A percentile compares a stretch with the other conserved stretches of the same genome.
phyloP scores from a whole-genome alignment of 92 coral and sea anemone genomes.

The Micromussa lordhowensis region DNA sequence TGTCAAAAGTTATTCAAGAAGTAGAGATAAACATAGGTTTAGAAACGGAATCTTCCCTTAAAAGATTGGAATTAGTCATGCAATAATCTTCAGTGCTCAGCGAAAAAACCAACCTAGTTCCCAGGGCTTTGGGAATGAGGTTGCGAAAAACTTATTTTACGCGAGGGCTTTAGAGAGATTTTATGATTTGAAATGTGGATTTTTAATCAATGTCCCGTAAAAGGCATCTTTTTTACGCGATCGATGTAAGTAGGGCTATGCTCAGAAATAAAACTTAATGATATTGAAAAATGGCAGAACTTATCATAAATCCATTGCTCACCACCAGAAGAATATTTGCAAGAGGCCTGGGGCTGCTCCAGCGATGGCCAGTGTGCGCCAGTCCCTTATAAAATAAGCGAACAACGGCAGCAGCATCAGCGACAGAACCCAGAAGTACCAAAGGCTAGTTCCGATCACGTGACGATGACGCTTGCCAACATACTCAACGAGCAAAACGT shows the following conservation, averaged over 20 bases:
- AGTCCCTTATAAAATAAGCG: constrained; percentile 56
- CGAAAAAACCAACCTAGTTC: too few species aligned
- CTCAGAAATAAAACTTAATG: not conserved
- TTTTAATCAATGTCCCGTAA: too few species aligned
- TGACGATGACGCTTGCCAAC: constrained; percentile 61
- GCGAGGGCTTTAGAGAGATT: too few species aligned
- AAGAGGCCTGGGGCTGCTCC: constrained; percentile 59
- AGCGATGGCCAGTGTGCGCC: constrained; percentile 61
- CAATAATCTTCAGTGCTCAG: too few species aligned
- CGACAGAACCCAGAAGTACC: constrained; percentile 43
- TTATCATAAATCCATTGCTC: not conserved
- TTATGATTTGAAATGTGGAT: too few species aligned
- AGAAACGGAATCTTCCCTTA: too few species aligned
- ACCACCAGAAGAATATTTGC: constrained; percentile 67
- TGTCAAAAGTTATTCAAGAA: not conserved
- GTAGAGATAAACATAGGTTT: too few species aligned
- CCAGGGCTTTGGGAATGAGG: too few species aligned
- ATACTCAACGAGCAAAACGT: constrained; percentile 45
- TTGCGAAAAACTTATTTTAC: too few species aligned
- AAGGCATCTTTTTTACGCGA: too few species aligned
- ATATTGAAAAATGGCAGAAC: not conserved
- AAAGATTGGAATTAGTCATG: too few species aligned
- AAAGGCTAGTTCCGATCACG: constrained; percentile 37
- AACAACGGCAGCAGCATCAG: constrained; percentile 44
- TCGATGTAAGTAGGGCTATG: too few species aligned